These are phyloP conservation scores for Struthidea cinerea DNA, from an alignment of 2,113 vertebrate species.

Conservation along the genomic window DNA sequence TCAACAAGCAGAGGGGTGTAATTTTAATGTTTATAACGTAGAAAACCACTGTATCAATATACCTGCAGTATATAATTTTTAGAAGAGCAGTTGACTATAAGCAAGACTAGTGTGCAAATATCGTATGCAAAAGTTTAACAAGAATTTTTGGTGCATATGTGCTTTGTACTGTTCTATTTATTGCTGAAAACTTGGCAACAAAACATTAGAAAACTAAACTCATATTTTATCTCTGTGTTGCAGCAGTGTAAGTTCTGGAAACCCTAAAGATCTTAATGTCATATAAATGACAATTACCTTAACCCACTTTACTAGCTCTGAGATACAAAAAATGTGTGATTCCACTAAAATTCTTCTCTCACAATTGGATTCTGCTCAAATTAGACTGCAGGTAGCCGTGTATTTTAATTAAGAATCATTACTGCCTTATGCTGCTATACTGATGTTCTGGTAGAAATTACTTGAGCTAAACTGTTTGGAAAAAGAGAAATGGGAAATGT, in stretches of 20 bases:
- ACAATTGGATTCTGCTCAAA: neutral
- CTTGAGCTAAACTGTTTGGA: neutral
- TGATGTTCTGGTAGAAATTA: neutral
- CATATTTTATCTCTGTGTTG: neutral
- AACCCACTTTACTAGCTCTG: neutral
- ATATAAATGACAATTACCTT: neutral
- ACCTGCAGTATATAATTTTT: neutral
- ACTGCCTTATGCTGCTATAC: neutral
- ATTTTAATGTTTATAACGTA: neutral
- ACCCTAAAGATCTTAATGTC: neutral
- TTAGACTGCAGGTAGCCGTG: neutral
- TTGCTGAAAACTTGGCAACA: neutral
- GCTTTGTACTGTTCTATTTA: neutral
- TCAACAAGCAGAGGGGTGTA: neutral
- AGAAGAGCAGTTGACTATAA: neutral
- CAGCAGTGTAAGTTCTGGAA: neutral
- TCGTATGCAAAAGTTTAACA: neutral
- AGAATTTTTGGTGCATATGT: neutral
- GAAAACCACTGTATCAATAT: neutral
- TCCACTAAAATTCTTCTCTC: neutral
- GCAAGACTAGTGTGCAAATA: neutral
- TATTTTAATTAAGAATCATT: conserved; percentile 6
- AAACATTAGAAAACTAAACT: neutral
- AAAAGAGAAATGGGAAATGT: neutral
- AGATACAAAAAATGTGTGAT: neutral